A percentile compares a stretch with the other conserved stretches of the same genome.
These are phyloP conservation scores for Cercopithecus neglectus DNA, from an alignment of 2,797 vertebrate species.

Conservation along the genomic window DNA sequence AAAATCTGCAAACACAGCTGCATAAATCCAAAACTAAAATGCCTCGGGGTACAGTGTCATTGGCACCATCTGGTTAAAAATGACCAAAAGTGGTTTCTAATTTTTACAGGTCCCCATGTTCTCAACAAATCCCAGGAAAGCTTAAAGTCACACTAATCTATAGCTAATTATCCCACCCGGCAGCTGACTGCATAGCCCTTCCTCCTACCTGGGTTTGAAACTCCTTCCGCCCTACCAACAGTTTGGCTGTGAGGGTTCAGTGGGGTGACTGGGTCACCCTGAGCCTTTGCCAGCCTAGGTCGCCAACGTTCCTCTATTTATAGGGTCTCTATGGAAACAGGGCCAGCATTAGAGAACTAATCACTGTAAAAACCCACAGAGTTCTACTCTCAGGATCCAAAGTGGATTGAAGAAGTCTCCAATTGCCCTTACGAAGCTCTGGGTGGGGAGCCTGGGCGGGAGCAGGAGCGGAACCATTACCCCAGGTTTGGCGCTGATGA, in stretches of 20 bases:
- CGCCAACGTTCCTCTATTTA: constrained; percentile 85
- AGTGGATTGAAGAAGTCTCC: constrained; percentile 48
- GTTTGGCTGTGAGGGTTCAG: background rate
- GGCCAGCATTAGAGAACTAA: constrained; percentile 72
- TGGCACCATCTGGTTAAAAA: constrained; percentile 40
- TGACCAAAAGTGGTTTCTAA: background rate
- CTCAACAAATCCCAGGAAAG: constrained; percentile 7
- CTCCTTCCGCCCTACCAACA: background rate
- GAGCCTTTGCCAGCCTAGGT: constrained; percentile 70
- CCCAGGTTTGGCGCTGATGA: background rate
- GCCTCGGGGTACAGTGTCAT: background rate
- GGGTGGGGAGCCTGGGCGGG: background rate
- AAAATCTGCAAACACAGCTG: constrained; percentile 58
- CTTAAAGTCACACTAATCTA: background rate
- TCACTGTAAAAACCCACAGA: constrained; percentile 78
- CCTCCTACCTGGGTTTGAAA: background rate
- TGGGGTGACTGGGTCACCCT: constrained; percentile 66
- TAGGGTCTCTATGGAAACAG: constrained; percentile 88
- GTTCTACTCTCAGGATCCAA: constrained; percentile 51
- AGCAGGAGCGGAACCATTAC: background rate
- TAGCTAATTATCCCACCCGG: background rate
- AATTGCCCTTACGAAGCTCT: constrained; percentile 53
- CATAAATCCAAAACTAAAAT: constrained; percentile 21
- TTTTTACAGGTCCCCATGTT: constrained; percentile 3
- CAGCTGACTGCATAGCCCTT: background rate